Base-by-base conservation (phyloP, 2,797 vertebrate genomes). In the Crax fasciolata region DNA sequence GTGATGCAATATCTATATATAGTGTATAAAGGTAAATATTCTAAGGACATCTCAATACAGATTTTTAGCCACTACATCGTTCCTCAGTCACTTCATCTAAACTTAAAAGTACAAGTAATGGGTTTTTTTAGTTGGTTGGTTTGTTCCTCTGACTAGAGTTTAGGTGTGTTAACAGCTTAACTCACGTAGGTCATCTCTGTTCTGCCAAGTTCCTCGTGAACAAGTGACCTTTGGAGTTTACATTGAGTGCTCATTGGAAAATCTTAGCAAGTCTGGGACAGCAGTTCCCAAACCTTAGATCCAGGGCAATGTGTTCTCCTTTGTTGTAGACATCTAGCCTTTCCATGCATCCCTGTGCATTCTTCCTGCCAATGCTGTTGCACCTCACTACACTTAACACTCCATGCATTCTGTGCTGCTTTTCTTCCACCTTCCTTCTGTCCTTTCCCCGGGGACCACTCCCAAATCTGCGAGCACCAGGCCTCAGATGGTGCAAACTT, bases 311-410 rank as follows among this genome's bases (percentile, higher is more conserved):
- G 1, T 74, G 4, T 71, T 88, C 3, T 72, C 28, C 46, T 46
- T 55, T 90, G 65, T 23, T 59, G 8, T 88, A 44, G 11, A 3
- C 78, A 16, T 92, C 72, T 89, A 19, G 16, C 67, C 16, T 92
- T 75, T 7, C 35, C 5, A 2, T 10, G 2, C 32, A 43, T 72
- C 35, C 14, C 9, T 62, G 6, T 27, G 6, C 1, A 0, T 86
- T 78, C 10, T 78, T 81, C 32, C 30, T 59, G 6, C 27, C 11
- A 5, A 2, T 52, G 18, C 13, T 80, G 8, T 80, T 90, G 23
- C 1, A 28, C 30, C 13, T 71, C 20, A 6, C 27, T 59, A 68
- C 7, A 24, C 1, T 0, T 44, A 35, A 35, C 10, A 10, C 8
- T 90, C 24, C 52, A n/a, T 30, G 52, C 63, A 59, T 28, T 75